Evolutionary conservation across 2,888 invertebrate genomes (phyloP).

Genomic region (Strigamia maritima): DNA sequence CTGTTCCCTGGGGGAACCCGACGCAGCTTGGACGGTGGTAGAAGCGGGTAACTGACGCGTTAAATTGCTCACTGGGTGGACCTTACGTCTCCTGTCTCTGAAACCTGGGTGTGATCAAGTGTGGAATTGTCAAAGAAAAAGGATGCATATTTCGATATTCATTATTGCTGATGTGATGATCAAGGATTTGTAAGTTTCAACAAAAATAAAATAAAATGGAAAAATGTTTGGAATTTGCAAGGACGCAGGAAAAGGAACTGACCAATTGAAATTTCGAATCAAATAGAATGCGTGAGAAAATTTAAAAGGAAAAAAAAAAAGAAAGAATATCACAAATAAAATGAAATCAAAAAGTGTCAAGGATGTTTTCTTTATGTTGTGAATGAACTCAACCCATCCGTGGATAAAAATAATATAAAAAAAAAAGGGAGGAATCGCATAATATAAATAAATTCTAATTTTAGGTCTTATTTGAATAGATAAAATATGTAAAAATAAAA

Average conservation of each 20-base stretch:
- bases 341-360: neutral
- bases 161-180: neutral
- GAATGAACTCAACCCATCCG: neutral
- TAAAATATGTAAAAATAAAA: neutral
- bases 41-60: neutral
- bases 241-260: neutral
- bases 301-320: neutral
- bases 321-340: neutral
- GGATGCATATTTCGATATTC: neutral
- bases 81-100: conserved; percentile 35
- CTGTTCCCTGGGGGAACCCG: conserved; percentile 32
- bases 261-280: neutral
- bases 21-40: neutral
- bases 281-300: neutral
- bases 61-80: conserved; percentile 31
- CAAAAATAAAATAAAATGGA: neutral
- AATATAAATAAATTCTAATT: no score
- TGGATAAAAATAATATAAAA: neutral
- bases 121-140: neutral
- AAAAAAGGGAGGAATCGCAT: neutral
- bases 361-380: neutral
- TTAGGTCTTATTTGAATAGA: no score
- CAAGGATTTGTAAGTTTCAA: neutral
- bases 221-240: neutral
- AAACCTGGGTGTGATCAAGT: neutral